These are phyloP conservation scores for Hemichromis elongatus DNA, from an alignment of 2,113 vertebrate genomes.

Conservation along the genomic window DNA sequence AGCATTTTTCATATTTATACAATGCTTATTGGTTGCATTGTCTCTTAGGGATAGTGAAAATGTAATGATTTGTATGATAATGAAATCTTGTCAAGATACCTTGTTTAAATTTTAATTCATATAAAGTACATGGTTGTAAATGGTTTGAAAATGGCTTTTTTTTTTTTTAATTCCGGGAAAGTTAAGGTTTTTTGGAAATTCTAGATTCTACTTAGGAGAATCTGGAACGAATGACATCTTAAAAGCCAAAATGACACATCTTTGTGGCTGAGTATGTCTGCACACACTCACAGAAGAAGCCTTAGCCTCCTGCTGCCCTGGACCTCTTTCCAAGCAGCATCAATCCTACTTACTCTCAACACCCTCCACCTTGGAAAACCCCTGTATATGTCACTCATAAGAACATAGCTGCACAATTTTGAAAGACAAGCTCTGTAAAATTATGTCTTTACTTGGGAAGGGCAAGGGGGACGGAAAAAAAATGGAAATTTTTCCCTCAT, in stretches of 20 bases:
- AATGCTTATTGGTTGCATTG: conserved; percentile 19
- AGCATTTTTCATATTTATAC: conserved; percentile 58
- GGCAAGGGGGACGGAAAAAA: neutral
- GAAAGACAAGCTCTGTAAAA: conserved; percentile 39
- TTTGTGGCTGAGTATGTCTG: conserved; percentile 64
- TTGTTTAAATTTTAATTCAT: conserved; percentile 13
- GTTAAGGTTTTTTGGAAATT: conserved; percentile 20
- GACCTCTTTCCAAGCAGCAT: conserved; percentile 47
- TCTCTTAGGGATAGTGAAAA: conserved; percentile 15
- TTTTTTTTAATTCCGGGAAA: neutral
- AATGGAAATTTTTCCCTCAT: conserved; percentile 53
- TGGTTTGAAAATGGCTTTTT: conserved; percentile 15
- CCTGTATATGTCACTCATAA: conserved; percentile 50
- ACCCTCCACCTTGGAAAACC: conserved; percentile 33
- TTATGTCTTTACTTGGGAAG: conserved; percentile 59
- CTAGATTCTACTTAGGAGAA: conserved; percentile 6
- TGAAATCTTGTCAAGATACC: conserved; percentile 28
- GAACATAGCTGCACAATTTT: conserved; percentile 46
- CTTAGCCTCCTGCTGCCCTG: conserved; percentile 64
- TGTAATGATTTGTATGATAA: conserved; percentile 17
- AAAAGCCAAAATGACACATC: conserved; percentile 47
- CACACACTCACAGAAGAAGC: conserved; percentile 74
- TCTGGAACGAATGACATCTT: conserved; percentile 21
- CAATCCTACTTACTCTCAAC: conserved; percentile 20
- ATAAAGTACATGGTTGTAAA: neutral